phyloP scores from a whole-genome alignment of 1,140 invertebrate species.

The Cydia strobilella region DNA sequence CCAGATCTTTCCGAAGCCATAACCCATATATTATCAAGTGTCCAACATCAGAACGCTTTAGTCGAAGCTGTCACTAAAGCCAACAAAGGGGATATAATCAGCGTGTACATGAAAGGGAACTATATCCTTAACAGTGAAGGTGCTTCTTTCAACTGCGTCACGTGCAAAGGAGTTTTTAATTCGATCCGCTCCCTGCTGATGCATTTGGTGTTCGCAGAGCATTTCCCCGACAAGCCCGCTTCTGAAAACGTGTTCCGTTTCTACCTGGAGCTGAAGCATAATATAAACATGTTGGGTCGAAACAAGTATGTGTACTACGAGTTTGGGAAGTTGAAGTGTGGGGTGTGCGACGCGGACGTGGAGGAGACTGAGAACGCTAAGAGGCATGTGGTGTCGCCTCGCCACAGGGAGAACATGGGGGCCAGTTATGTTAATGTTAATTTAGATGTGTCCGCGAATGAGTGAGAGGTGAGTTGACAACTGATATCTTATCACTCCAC shows the following conservation, averaged over 20 bases:
- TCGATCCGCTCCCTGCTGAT: conserved; percentile 62
- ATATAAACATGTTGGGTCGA: conserved; percentile 66
- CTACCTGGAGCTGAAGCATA: conserved; percentile 73
- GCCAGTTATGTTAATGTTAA: conserved; percentile 67
- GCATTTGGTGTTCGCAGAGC: conserved; percentile 67
- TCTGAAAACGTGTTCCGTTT: conserved; percentile 69
- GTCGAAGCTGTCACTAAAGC: conserved; percentile 48
- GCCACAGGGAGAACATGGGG: conserved; percentile 72
- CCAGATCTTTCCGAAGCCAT: conserved; percentile 49
- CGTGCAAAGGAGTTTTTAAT: conserved; percentile 60
- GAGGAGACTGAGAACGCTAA: conserved; percentile 69
- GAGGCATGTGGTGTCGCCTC: conserved; percentile 61
- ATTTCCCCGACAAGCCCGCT: conserved; percentile 56
- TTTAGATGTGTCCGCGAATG: conserved; percentile 60
- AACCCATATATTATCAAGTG: conserved; percentile 54
- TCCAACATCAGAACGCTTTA: conserved; percentile 59
- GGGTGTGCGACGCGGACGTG: conserved; percentile 62
- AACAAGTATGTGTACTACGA: conserved; percentile 72
- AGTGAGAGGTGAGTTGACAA: conserved; percentile 55
- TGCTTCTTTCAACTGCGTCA: conserved; percentile 56
- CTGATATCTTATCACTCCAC: conserved; percentile 5
- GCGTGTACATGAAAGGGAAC: conserved; percentile 71
- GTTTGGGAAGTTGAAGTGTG: conserved; percentile 67
- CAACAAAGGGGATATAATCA: conserved; percentile 68
- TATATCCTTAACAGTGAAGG: conserved; percentile 67